Base-by-base conservation (phyloP, 2,113 vertebrate species). In the Cyprinus carpio region DNA sequence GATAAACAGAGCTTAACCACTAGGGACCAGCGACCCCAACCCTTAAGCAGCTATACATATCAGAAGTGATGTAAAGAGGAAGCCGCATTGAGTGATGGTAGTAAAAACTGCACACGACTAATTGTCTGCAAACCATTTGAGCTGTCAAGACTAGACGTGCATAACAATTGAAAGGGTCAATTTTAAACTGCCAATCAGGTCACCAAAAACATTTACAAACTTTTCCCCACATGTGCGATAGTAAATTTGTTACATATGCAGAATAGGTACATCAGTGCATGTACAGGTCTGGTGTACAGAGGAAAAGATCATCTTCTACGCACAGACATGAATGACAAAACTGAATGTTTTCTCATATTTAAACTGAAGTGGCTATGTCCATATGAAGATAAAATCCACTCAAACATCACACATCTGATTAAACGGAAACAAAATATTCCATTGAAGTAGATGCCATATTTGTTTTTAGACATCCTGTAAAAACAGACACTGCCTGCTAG, bases 61-160 rank as follows among this genome's bases (percentile, higher is more conserved):
- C 81, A 46, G 67, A 83, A 43, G 67, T 34, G 10, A 83, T 37
- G 51, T 29, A 51, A 82, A 34, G 54, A 82, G 64, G 43, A 82
- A 69, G 43, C 6, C 25, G 18, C 16, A 25, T 16, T 40, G 34
- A 75, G 31, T 31, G 62, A 78, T 82, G 77, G 4, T 37, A 67
- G 27, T 78, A 75, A 64, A 83, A 56, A 74, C 58, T 18, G 2
- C 25, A 15, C 25, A 79, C 20, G 81, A 64, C 46, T 62, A 49
- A 62, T 37, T 80, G 64, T 25, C 58, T 23, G 58, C 58, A 62
- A 51, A 51, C 10, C 12, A 25, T 74, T 58, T 18, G 29, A 81
- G 84, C 18, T n/a, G 60, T 40, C 58, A 34, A 83, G 27, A 54
- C 15, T 43, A 64, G 23, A 20, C 5, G 11, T 46, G 56, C 56